A percentile compares a stretch with the other conserved stretches of the same genome.
Conservation (phyloP, 2,113 vertebrate genomes). For the Heterotilapia buettikoferi region DNA sequence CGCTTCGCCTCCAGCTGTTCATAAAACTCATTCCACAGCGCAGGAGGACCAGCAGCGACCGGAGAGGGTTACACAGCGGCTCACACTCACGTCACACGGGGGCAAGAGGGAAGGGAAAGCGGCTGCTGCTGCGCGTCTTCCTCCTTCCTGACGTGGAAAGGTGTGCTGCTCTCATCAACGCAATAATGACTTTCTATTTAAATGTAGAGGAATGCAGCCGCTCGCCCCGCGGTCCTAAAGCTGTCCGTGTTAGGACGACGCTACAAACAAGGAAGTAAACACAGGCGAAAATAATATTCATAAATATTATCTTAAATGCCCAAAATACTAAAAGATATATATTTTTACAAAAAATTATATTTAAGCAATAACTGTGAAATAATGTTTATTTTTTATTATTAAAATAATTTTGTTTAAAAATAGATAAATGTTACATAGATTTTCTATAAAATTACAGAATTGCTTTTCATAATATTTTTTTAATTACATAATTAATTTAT, state of each 20-base stretch:
- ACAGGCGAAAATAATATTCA: background rate
- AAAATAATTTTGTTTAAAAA: background rate
- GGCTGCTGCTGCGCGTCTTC: background rate
- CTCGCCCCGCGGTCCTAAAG: slow-evolving; percentile 55
- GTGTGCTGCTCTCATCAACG: slow-evolving; percentile 36
- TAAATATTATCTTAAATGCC: background rate
- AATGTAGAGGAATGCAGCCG: slow-evolving; percentile 14
- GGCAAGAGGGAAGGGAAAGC: background rate
- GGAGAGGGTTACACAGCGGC: background rate
- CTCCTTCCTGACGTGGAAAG: slow-evolving; percentile 33
- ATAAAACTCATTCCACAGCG: slow-evolving; percentile 73
- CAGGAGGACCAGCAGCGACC: background rate
- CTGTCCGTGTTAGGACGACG: fast-evolving
- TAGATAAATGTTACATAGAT: background rate
- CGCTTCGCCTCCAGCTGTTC: slow-evolving; percentile 48
- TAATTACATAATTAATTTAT: fast-evolving
- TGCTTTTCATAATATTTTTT: background rate
- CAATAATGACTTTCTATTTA: slow-evolving; percentile 12
- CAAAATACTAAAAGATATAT: background rate
- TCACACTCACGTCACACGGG: background rate
- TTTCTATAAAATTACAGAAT: background rate
- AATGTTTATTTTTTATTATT: background rate
- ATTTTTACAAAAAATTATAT: background rate
- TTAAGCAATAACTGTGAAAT: background rate
- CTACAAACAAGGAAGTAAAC: background rate